Conservation (phyloP, 2,113 vertebrate species). For the Thalassoma bifasciatum region DNA sequence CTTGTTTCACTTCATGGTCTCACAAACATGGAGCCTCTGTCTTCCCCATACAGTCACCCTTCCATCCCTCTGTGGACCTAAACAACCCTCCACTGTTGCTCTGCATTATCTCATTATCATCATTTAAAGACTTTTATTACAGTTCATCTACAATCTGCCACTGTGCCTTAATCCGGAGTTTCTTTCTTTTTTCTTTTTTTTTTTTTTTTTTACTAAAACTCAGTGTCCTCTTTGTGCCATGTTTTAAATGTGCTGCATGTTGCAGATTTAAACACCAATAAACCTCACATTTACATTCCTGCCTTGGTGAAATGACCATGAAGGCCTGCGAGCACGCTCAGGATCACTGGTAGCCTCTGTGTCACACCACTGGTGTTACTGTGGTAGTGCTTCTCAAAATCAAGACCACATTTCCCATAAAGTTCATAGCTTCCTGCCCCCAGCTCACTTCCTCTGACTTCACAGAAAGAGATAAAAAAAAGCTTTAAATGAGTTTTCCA, state of each 20-base stretch:
- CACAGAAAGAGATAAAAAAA: constrained; percentile 23
- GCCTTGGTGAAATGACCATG: constrained; percentile 4
- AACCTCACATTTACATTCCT: constrained; percentile 29
- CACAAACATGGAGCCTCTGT: constrained; percentile 24
- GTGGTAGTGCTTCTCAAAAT: constrained; percentile 56
- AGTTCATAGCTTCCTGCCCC: constrained; percentile 68
- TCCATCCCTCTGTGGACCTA: neutral
- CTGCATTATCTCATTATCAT: constrained; percentile 7
- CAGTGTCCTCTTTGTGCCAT: constrained; percentile 7
- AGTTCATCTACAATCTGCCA: constrained; percentile 30
- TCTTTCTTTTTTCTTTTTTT: constrained; percentile 11
- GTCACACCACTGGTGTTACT: constrained; percentile 51
- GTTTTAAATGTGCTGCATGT: constrained; percentile 18
- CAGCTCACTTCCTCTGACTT: constrained; percentile 45
- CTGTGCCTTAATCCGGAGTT: constrained; percentile 25
- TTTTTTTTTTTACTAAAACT: constrained; percentile 19
- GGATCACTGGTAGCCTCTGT: constrained; percentile 8
- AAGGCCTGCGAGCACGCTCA: constrained; percentile 4
- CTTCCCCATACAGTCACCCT: constrained; percentile 32
- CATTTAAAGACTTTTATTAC: neutral
- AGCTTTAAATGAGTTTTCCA: constrained; percentile 56
- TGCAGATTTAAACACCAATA: constrained; percentile 19
- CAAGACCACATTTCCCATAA: constrained; percentile 72
- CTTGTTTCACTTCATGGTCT: neutral
- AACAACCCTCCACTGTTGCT: constrained; percentile 48